Conservation (phyloP, 2,797 vertebrate genomes). For the Schizopygopsis pylzovi region DNA sequence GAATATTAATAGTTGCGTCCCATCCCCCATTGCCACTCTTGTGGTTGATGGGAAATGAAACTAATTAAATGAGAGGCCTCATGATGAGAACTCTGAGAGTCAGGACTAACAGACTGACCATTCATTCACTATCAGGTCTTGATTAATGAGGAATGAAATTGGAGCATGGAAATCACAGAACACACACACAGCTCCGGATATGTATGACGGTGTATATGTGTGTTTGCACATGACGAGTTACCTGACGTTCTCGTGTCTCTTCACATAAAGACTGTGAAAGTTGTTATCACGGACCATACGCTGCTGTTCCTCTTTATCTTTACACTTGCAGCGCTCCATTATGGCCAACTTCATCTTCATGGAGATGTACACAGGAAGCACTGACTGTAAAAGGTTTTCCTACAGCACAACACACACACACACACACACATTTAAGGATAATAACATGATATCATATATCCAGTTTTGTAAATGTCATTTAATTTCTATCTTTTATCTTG, state of each 20-base stretch:
- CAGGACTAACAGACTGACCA: conserved; percentile 19
- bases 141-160: conserved; percentile 18
- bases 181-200: background rate
- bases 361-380: conserved; percentile 95
- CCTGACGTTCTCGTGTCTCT: conserved; percentile 98
- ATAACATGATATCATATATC: background rate
- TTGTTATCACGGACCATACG: conserved; percentile 92
- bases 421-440: background rate
- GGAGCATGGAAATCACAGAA: conserved; percentile 2
- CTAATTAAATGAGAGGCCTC: conserved; percentile 37
- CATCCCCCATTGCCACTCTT: conserved; percentile 8
- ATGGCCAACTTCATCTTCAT: conserved; percentile 99
- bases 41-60: conserved; percentile 41
- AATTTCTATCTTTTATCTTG: conserved; percentile 1
- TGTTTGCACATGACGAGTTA: conserved; percentile 63
- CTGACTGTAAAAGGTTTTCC: conserved; percentile 96
- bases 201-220: background rate
- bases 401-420: conserved; percentile 63
- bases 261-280: conserved; percentile 97
- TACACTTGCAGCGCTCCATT: conserved; percentile 87
- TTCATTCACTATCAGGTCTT: conserved; percentile 24
- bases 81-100: conserved; percentile 29
- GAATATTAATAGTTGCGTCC: conserved; percentile 28
- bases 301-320: conserved; percentile 86
- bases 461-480: background rate